phyloP scores from a whole-genome alignment of 2,888 invertebrate species.

The Nipponacmea schrenckii region DNA sequence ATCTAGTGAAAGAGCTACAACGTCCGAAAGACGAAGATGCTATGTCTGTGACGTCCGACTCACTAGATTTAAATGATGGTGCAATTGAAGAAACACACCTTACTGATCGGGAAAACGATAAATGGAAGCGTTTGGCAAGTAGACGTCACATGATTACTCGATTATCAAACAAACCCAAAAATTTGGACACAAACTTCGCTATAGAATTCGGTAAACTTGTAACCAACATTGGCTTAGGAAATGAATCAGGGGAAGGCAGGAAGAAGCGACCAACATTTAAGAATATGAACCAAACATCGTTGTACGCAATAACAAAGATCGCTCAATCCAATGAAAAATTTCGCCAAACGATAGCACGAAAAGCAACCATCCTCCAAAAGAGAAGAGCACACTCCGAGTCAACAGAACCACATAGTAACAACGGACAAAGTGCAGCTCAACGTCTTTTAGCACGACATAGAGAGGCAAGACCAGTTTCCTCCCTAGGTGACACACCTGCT shows the following conservation, averaged over 20 bases:
- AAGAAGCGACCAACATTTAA: not conserved
- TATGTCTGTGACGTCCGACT: constrained; percentile 26
- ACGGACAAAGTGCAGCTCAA: not conserved
- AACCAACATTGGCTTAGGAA: not conserved
- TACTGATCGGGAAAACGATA: constrained; percentile 21
- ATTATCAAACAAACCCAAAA: not conserved
- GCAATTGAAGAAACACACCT: constrained; percentile 12
- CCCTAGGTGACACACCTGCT: not conserved
- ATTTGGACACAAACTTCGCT: not conserved
- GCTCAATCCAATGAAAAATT: constrained; percentile 22
- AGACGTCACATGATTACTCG: constrained; percentile 19
- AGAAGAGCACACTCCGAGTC: constrained; percentile 10
- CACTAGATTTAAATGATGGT: not conserved
- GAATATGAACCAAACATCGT: constrained; percentile 12
- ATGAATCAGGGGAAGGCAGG: not conserved
- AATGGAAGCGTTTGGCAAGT: constrained; percentile 24
- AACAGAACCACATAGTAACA: not conserved
- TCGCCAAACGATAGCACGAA: constrained; percentile 21
- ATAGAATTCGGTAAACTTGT: not conserved
- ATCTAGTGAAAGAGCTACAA: not conserved
- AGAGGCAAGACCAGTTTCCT: not conserved
- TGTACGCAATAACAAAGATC: constrained; percentile 21
- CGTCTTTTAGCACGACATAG: not conserved
- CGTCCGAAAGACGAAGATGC: constrained; percentile 30
- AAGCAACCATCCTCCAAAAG: constrained; percentile 29